phyloP scores from a whole-genome alignment of 2,113 vertebrate species.

The Grammomys dolichurus region DNA sequence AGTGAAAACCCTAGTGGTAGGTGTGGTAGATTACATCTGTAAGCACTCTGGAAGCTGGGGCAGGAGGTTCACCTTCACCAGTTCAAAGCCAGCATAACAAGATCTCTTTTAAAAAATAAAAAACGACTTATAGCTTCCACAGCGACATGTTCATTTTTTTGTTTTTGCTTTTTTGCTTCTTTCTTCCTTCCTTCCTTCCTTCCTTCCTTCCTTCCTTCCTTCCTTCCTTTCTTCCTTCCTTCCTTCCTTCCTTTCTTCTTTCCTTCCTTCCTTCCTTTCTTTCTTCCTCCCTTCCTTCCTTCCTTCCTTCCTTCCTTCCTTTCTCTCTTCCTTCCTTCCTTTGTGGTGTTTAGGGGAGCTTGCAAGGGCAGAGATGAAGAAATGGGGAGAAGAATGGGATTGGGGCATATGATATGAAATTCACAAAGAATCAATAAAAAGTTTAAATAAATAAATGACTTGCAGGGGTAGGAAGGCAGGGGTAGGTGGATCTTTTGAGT shows the following conservation, averaged over 20 bases:
- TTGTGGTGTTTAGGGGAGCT: not conserved
- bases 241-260: too few relatives aligned
- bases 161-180: too few relatives aligned
- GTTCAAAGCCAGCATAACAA: not conserved
- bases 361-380: not conserved
- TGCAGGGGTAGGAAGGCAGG: not conserved
- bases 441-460: not conserved
- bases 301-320: too few relatives aligned
- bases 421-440: not conserved
- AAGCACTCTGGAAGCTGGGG: not conserved
- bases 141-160: not conserved
- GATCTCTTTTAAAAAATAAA: not conserved
- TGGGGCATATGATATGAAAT: not conserved
- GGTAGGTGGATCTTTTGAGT: not conserved
- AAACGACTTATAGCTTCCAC: not conserved
- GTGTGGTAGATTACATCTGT: not conserved
- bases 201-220: too few relatives aligned
- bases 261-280: too few relatives aligned
- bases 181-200: too few relatives aligned
- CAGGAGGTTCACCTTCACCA: too few relatives aligned
- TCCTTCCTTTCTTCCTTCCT: too few relatives aligned
- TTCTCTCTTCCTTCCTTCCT: too few relatives aligned
- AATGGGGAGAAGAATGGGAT: not conserved
- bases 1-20: slow-evolving; percentile 4
- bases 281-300: too few relatives aligned